Evolutionary conservation across 2,797 vertebrate species (phyloP), one percentile per base, ranked within the genome.

Genomic region (Monodelphis domestica): DNA sequence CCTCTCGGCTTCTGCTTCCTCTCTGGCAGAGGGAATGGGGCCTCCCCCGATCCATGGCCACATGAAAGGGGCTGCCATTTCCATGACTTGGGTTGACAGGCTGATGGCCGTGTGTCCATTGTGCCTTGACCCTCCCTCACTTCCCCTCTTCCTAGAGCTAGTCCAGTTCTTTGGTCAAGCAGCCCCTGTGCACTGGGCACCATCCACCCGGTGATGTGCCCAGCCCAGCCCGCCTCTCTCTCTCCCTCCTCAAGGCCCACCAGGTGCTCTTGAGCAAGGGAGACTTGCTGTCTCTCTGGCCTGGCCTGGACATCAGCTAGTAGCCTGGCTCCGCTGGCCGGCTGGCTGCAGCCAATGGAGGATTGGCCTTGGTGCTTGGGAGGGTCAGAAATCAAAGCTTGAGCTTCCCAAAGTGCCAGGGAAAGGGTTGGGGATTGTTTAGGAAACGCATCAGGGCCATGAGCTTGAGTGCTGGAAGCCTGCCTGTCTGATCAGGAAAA

Each of bases 31-130:
- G 56, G 26, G 56, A 3, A 0, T 9, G 59, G n/a, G 26, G 45
- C 33, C 88, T n/a, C n/a, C n/a, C n/a, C n/a, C n/a, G n/a, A n/a
- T n/a, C n/a, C n/a, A n/a, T n/a, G 45, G 10, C 54, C 51, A 5
- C 11, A 10, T 0, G n/a, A n/a, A n/a, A n/a, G n/a, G n/a, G n/a
- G n/a, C n/a, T n/a, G n/a, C n/a, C 56, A 54, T 57, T 63, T 78
- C 90, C 33, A 12, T 24, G 12, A 90, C 92, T 50, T 51, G 28
- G 89, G 55, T 57, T 87, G 54, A 94, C 87, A n/a, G n/a, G n/a
- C n/a, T n/a, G n/a, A n/a, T n/a, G n/a, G n/a, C n/a, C n/a, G n/a
- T n/a, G 78, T 90, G 59, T 70, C 33, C 95, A n/a, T 92, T 91
- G 50, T 52, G 26, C 28, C 9, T 87, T 51, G 14, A 91, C 54